Base-by-base conservation (phyloP, 2,888 invertebrate species). In the Exephanes ischioxanthus region DNA sequence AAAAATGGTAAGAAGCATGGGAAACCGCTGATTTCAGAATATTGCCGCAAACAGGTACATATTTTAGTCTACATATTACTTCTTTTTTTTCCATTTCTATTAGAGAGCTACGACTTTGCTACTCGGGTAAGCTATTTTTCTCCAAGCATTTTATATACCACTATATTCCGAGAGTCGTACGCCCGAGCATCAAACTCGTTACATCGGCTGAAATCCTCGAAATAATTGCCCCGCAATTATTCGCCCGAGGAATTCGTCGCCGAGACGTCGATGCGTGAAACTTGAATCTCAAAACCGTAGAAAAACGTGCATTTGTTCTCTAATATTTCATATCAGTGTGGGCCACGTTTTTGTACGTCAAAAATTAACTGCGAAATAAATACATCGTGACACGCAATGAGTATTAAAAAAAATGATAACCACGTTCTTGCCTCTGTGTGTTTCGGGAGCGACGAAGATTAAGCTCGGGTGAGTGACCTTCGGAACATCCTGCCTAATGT, bases 41-140 rank as follows among this genome's bases (percentile, higher is more conserved):
- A 83, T 83, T 73, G 80, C 85, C 83, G 83, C 83, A 83, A 86
- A 86, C 85, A 86, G 85, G 85, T 86, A 86, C 85, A 83, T 86
- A 83, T 66, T 83, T 86, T 83, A 80, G 58, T 85, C 83, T 83
- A 86, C 82, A 71, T 79, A 67, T 71, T 75, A 61, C 71, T 14
- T 51, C 66, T 66, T 72, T 82, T 76, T 66, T 53, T 53, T 70
- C 61, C 11, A 16, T 41, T 22, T 63, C 63, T 2, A 66, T 67
- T 67, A 85, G 85, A 85, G 82, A 82, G 82, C 82, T 82, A 85
- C 76, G 45, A 70, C 37, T 80, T 63, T 55, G 79, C 73, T 86
- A 86, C 72, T 80, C 80, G 77, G 45, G 72, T 77, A 83, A 85
- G 79, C 83, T 81, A 84, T 77, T 80, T 84, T 84, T 78, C 68